phyloP scores from a whole-genome alignment of 2,888 invertebrate species.

The Melinaea menophilus region DNA sequence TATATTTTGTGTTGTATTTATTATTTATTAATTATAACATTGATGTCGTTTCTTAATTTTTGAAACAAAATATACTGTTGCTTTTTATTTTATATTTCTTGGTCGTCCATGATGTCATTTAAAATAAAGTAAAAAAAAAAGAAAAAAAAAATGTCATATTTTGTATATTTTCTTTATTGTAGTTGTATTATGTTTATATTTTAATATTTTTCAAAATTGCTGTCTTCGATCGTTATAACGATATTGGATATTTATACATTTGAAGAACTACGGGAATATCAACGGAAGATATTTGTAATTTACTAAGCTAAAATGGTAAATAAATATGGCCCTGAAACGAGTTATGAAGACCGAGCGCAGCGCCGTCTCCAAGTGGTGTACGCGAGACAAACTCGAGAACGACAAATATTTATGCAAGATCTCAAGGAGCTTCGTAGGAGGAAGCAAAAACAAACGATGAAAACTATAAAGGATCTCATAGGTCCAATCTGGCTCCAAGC shows the following conservation, averaged over 20 bases:
- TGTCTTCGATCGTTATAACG: slow-evolving; percentile 31
- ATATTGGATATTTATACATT: too few species aligned
- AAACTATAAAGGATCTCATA: slow-evolving; percentile 40
- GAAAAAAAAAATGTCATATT: slow-evolving; percentile 16
- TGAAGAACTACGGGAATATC: too few species aligned
- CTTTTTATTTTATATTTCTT: background rate
- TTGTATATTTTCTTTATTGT: slow-evolving; percentile 9
- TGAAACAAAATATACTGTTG: background rate
- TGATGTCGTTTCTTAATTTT: too few species aligned
- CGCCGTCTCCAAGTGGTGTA: slow-evolving; percentile 52
- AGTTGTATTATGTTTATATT: slow-evolving; percentile 1
- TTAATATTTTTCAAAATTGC: slow-evolving; percentile 53
- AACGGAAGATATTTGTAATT: background rate
- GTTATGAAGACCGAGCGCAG: slow-evolving; percentile 42
- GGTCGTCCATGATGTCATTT: background rate
- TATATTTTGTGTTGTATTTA: too few species aligned
- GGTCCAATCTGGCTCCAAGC: slow-evolving; percentile 69
- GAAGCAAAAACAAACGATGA: slow-evolving; percentile 39
- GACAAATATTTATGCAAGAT: slow-evolving; percentile 60
- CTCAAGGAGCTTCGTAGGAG: slow-evolving; percentile 50
- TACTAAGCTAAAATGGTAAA: slow-evolving; percentile 39
- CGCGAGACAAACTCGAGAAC: slow-evolving; percentile 49
- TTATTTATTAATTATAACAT: too few species aligned
- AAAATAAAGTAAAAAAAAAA: slow-evolving; percentile 9
- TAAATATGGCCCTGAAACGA: slow-evolving; percentile 42